These are phyloP conservation scores for Pseudomyrmex dendroicus DNA, from an alignment of 1,140 invertebrate species.

Conservation along the genomic window DNA sequence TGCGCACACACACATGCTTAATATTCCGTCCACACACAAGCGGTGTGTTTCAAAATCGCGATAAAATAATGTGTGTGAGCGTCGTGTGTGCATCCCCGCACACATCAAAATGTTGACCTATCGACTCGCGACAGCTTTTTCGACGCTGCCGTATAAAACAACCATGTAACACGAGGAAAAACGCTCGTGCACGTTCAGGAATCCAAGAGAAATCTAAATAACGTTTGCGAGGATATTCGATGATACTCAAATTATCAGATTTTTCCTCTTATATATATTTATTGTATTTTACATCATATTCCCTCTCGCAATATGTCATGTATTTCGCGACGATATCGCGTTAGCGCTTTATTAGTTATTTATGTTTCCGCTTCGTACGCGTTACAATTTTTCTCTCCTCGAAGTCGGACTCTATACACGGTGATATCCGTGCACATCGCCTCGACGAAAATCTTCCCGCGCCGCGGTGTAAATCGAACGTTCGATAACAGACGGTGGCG, in stretches of 20 bases:
- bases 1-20: no score
- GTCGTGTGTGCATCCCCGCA: no score
- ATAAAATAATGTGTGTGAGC: no score
- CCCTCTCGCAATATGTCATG: no score
- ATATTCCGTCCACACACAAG: no score
- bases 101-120: no score
- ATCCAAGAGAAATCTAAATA: no score
- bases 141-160: no score
- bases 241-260: not conserved
- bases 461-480: constrained; percentile 55
- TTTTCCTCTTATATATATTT: not conserved
- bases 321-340: not conserved
- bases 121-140: no score
- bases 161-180: no score
- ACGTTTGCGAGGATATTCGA: not conserved
- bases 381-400: constrained; percentile 15
- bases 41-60: no score
- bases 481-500: constrained; percentile 67
- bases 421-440: constrained; percentile 19
- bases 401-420: constrained; percentile 4
- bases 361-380: not conserved
- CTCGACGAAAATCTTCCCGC: constrained; percentile 55
- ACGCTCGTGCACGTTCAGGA: no score
- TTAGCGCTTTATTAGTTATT: not conserved
- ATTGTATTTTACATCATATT: not conserved